Percentiles rank a stretch among this genome's conserved stretches.
Evolutionary conservation across 2,797 vertebrate species (phyloP).

Genomic region (Paguma larvata): DNA sequence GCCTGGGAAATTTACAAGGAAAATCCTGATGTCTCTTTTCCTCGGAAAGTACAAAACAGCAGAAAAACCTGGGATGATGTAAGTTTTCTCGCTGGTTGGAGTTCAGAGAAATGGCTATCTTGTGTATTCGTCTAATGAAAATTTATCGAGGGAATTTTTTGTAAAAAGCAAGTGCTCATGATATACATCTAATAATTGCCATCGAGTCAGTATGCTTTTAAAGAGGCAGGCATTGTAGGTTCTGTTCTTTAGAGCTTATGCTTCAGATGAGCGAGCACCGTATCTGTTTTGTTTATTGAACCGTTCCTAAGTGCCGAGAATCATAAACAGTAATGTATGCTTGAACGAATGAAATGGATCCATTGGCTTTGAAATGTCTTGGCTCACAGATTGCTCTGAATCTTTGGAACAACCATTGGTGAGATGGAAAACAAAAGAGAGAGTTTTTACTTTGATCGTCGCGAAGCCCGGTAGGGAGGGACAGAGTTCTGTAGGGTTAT

Average conservation of each 20-base stretch:
- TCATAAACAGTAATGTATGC: neutral
- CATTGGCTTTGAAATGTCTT: slow-evolving; percentile 25
- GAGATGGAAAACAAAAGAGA: slow-evolving; percentile 15
- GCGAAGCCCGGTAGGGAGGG: neutral
- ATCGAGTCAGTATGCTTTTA: neutral
- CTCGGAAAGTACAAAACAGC: slow-evolving; percentile 23
- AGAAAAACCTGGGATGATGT: slow-evolving; percentile 16
- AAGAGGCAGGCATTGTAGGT: neutral
- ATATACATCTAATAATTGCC: neutral
- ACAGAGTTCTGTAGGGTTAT: neutral
- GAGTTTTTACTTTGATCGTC: neutral
- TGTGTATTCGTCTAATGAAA: slow-evolving; percentile 3
- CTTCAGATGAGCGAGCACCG: neutral
- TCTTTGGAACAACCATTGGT: slow-evolving; percentile 6
- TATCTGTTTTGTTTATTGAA: slow-evolving; percentile 2
- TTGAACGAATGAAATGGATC: neutral
- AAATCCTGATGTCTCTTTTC: slow-evolving; percentile 14
- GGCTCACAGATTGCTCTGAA: neutral
- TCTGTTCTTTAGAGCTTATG: neutral
- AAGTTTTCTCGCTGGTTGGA: slow-evolving; percentile 10
- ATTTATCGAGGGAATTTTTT: slow-evolving; percentile 28
- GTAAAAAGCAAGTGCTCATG: slow-evolving; percentile 3
- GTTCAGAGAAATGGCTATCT: neutral
- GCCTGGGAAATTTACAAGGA: slow-evolving; percentile 14
- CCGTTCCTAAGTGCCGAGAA: neutral